Base-by-base conservation (phyloP, 2,888 invertebrate genomes). In the Sclerodermus sp. region DNA sequence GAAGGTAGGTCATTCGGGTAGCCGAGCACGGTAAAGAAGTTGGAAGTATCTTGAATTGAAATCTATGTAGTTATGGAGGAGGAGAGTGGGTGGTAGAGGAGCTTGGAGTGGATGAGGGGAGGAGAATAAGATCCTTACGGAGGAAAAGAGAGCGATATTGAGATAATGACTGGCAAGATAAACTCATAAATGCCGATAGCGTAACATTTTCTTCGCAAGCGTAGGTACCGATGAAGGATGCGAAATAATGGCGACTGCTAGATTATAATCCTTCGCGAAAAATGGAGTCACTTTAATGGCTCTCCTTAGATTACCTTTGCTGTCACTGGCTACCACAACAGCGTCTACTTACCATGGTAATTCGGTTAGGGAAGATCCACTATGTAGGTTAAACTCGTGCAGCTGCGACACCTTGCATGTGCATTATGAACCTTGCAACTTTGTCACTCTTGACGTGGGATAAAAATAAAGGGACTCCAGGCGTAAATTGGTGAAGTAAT, bases 151-250 rank as follows among this genome's bases (percentile, higher is more conserved):
- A 31, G 32, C 10, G 23, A n/a, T 12, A 36, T 29, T 34, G 31
- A 44, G 46, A 49, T 47, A 45, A 49, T 52, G 52, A 36, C 37
- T 47, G 44, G 49, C 47, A 52, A 55, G 49, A 45, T 55, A 50
- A 47, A 52, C 53, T 38, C 31, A 45, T 40, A 45, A 52, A 47
- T 49, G 47, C 53, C 50, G 55, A 46, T 42, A 45, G 49, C 44
- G 30, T 44, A 52, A 42, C 47, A 50, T 49, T 45, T 37, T 36
- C 52, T 45, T 52, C 45, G 47, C 47, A 47, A 51, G 49, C 43
- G 49, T 46, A 49, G 46, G 41, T 46, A 47, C 47, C 47, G 39
- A 47, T 47, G 18, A 38, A 17, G 29, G 5, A 37, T 18, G 31
- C 16, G 40, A 39, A 1, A 34, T 13, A 16, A 15, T 29, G 13